Evolutionary conservation across 2,888 invertebrate species (phyloP).

Genomic region (Microctonus brassicae): DNA sequence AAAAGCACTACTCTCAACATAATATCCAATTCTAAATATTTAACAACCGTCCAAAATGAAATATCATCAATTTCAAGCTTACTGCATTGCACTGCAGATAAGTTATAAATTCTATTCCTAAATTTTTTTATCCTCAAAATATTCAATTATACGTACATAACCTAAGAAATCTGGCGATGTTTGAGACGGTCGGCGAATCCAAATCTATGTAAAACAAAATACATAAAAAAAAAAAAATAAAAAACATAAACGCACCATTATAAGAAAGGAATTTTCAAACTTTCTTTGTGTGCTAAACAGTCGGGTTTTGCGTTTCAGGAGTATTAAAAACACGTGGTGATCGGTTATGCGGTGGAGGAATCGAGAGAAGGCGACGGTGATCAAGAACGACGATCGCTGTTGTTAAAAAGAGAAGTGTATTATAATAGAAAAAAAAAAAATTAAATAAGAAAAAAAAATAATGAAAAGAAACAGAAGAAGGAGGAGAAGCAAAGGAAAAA

Average conservation of each 20-base stretch:
- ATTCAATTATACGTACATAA: neutral
- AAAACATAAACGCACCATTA: neutral
- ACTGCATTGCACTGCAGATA: too few relatives aligned
- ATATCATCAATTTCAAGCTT: too few relatives aligned
- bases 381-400: neutral
- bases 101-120: too few relatives aligned
- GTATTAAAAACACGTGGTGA: neutral
- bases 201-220: neutral
- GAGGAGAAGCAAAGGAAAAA: too few relatives aligned
- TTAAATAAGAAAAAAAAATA: neutral
- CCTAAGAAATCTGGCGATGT: neutral
- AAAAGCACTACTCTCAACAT: too few relatives aligned
- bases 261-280: conserved; percentile 56
- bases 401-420: neutral
- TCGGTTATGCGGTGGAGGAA: neutral
- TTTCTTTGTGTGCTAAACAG: conserved; percentile 63
- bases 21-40: too few relatives aligned
- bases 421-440: neutral
- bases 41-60: too few relatives aligned
- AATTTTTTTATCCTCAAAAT: too few relatives aligned
- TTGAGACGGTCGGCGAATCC: neutral
- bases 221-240: too few relatives aligned
- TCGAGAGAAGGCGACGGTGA: neutral
- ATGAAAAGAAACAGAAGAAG: neutral
- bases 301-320: neutral